These are phyloP conservation scores for Liparis tanakae DNA, from an alignment of 2,797 vertebrate genomes.

Conservation along the genomic window DNA sequence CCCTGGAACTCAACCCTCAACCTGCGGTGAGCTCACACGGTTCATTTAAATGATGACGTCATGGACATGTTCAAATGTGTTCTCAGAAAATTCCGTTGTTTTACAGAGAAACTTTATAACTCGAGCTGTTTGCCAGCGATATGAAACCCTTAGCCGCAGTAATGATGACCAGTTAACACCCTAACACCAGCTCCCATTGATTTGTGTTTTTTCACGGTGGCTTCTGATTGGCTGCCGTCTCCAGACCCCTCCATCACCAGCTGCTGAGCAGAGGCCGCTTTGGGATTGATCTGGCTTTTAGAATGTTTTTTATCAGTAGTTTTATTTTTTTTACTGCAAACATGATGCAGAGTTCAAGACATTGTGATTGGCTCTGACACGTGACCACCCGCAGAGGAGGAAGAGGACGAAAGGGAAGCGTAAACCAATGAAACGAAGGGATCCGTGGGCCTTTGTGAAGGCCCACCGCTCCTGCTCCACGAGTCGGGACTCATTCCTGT, in stretches of 20 bases:
- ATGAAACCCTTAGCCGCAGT: not conserved
- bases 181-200: not conserved
- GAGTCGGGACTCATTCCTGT: not conserved
- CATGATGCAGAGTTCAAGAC: not conserved
- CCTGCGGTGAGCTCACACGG: not conserved
- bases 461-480: not conserved
- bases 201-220: not conserved
- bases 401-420: conserved; percentile 14
- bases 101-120: too few species aligned
- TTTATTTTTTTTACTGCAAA: not conserved
- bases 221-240: not conserved
- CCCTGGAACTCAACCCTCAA: too few species aligned
- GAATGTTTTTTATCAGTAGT: too few species aligned
- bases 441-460: not conserved
- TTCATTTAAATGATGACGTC: not conserved
- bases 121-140: too few species aligned
- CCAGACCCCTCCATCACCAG: not conserved
- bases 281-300: not conserved
- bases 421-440: not conserved
- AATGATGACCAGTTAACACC: not conserved
- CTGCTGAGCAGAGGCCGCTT: not conserved
- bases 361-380: not conserved
- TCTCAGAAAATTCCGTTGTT: too few species aligned
- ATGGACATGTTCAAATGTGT: too few species aligned
- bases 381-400: conserved; percentile 22